These are phyloP conservation scores for Nasonia vitripennis DNA, from an alignment of 1,140 invertebrate species.

Conservation along the genomic window DNA sequence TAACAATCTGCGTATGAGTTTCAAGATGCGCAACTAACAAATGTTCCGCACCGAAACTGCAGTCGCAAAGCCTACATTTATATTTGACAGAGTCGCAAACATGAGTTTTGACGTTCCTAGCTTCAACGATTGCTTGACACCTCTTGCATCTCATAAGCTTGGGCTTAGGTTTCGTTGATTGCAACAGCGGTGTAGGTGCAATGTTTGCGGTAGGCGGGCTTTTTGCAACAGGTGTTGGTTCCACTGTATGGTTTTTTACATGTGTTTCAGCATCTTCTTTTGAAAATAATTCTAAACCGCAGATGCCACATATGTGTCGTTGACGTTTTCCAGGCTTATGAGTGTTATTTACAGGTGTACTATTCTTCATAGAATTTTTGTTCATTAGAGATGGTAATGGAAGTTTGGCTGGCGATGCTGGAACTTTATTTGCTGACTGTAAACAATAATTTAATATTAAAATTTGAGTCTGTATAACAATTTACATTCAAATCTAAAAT, in stretches of 20 bases:
- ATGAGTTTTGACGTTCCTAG: constrained; percentile 66
- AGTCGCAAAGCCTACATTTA: constrained; percentile 47
- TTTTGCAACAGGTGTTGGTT: background rate
- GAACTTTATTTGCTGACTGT: background rate
- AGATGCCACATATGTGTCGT: constrained; percentile 67
- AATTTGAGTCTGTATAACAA: background rate
- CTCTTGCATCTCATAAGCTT: constrained; percentile 69
- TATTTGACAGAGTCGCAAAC: constrained; percentile 60
- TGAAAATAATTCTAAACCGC: constrained; percentile 60
- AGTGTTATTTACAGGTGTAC: background rate
- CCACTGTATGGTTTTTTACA: constrained; percentile 59
- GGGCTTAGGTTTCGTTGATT: constrained; percentile 14
- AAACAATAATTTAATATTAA: background rate
- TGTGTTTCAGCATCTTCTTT: constrained; percentile 64
- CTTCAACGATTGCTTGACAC: constrained; percentile 70
- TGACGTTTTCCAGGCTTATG: constrained; percentile 31
- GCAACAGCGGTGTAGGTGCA: background rate
- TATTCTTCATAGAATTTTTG: background rate
- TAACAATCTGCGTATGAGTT: constrained; percentile 19
- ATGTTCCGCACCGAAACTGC: constrained; percentile 43
- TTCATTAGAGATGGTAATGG: background rate
- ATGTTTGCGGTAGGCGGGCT: background rate
- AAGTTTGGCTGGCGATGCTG: background rate
- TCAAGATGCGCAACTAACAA: constrained; percentile 29
- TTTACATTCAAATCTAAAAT: too few species aligned